Evolutionary conservation across 2,888 invertebrate species (phyloP).

Genomic region (Caenorhabditis sp.): DNA sequence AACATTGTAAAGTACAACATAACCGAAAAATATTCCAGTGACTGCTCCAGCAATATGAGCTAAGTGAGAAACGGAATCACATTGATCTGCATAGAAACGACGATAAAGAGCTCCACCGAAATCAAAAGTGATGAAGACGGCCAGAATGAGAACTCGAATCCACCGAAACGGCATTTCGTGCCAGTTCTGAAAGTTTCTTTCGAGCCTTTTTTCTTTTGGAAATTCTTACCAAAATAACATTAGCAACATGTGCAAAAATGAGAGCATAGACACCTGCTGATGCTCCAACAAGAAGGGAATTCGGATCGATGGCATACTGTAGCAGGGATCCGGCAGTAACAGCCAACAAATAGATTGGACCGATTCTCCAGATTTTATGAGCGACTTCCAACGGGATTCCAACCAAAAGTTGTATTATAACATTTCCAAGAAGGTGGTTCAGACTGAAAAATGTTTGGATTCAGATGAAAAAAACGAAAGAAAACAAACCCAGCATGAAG

Average conservation of each 20-base stretch:
- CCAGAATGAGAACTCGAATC: constrained; percentile 90
- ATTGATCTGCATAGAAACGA: constrained; percentile 89
- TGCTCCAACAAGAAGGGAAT: constrained; percentile 87
- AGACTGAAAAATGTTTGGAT: constrained; percentile 59
- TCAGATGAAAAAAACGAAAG: neutral
- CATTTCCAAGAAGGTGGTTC: constrained; percentile 91
- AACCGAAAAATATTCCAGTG: constrained; percentile 89
- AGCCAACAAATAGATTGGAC: constrained; percentile 84
- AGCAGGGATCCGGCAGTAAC: constrained; percentile 84
- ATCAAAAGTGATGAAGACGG: constrained; percentile 90
- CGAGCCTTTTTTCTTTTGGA: neutral
- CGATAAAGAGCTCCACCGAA: constrained; percentile 94
- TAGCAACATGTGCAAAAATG: constrained; percentile 84
- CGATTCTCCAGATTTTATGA: constrained; percentile 92
- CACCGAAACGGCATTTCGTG: constrained; percentile 95
- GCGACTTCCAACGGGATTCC: constrained; percentile 97
- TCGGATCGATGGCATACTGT: constrained; percentile 85
- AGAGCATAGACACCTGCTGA: constrained; percentile 84
- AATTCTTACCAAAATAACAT: constrained; percentile 84
- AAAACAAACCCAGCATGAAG: constrained; percentile 71
- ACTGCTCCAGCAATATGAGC: constrained; percentile 95
- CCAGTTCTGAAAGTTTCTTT: constrained; percentile 89
- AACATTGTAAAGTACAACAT: constrained; percentile 73
- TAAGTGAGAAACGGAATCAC: constrained; percentile 93
- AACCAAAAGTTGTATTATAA: constrained; percentile 93